phyloP scores from a whole-genome alignment of 2,797 vertebrate species.

The Tadarida brasiliensis region DNA sequence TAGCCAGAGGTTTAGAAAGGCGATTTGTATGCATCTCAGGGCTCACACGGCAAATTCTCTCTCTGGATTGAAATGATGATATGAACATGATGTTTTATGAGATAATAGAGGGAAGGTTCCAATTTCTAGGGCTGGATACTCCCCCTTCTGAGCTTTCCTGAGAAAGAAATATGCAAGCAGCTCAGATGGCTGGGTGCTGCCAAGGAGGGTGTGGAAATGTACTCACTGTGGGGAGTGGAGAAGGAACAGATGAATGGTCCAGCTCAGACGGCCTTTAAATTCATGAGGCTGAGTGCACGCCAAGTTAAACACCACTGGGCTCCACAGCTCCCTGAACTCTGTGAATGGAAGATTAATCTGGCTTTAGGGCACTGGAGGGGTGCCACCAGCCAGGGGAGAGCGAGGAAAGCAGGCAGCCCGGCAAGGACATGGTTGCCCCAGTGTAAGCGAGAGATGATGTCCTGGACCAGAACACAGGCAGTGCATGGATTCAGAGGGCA shows the following conservation, averaged over 20 bases:
- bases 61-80: slow-evolving; percentile 82
- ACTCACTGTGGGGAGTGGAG: not conserved
- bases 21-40: slow-evolving; percentile 79
- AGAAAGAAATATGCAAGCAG: slow-evolving; percentile 60
- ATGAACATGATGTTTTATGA: slow-evolving; percentile 81
- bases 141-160: not conserved
- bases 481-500: not conserved
- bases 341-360: not conserved
- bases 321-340: not conserved
- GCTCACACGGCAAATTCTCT: slow-evolving; percentile 71
- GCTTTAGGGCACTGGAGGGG: not conserved
- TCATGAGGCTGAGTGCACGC: not conserved
- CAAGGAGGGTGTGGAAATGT: not conserved
- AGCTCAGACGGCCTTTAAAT: not conserved
- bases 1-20: slow-evolving; percentile 83
- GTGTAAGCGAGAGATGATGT: not conserved
- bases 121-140: slow-evolving; percentile 34
- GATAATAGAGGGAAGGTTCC: slow-evolving; percentile 76
- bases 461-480: not conserved
- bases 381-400: too few species aligned
- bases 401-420: not conserved
- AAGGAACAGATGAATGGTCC: not conserved
- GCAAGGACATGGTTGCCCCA: not conserved
- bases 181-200: not conserved
- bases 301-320: not conserved